Evolutionary conservation across 2,113 vertebrate species (phyloP).

Genomic region (Toxostoma redivivum): DNA sequence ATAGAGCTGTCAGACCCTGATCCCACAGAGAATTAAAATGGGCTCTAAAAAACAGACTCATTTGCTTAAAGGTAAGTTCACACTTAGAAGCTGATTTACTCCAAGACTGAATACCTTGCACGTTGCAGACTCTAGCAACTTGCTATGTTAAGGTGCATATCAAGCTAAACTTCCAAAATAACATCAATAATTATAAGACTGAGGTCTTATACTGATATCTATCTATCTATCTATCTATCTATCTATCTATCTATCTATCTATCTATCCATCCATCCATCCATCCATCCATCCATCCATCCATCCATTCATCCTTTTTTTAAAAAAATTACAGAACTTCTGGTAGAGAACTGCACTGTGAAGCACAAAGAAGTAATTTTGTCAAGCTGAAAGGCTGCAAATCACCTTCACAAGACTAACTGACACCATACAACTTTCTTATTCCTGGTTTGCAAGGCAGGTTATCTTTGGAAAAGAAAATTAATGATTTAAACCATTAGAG

Average conservation of each 20-base stretch:
- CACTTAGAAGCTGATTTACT: not conserved
- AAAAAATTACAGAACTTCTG: not conserved
- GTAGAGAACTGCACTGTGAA: not conserved
- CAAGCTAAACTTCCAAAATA: not conserved
- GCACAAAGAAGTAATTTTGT: not conserved
- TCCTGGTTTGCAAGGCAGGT: not conserved
- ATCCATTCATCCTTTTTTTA: not conserved
- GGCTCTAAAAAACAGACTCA: not conserved
- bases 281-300: not conserved
- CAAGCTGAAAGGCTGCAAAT: not conserved
- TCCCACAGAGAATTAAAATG: not conserved
- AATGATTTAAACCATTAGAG: constrained; percentile 23
- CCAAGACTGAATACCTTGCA: not conserved
- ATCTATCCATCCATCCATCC: rapidly evolving
- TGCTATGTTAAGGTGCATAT: not conserved
- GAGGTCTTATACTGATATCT: not conserved
- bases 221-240: not conserved
- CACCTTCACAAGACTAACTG: not conserved
- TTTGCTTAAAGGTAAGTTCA: not conserved
- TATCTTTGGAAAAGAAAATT: constrained; percentile 11
- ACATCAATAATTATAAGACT: not conserved
- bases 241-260: rapidly evolving
- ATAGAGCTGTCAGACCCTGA: not conserved
- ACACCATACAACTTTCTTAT: not conserved
- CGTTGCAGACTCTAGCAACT: not conserved